phyloP scores from a whole-genome alignment of 1,140 invertebrate species.

The Sminthurinus signatus region DNA sequence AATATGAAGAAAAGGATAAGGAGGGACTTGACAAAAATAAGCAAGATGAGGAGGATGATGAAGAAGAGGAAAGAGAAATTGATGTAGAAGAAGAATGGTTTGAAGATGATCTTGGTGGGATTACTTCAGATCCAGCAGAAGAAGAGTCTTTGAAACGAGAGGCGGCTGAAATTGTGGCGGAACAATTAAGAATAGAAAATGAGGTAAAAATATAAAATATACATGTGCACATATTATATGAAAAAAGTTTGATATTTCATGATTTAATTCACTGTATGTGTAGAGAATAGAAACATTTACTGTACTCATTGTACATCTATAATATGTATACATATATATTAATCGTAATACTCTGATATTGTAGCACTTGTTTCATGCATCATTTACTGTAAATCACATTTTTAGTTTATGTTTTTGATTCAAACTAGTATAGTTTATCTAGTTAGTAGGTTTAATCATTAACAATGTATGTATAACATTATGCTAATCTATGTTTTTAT shows the following conservation, averaged over 20 bases:
- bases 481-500: neutral
- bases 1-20: no score
- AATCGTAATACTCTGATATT: no score
- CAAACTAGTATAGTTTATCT: no score
- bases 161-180: slow-evolving; percentile 18
- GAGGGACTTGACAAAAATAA: no score
- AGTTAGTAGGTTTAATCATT: no score
- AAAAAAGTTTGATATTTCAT: no score
- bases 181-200: slow-evolving; percentile 22
- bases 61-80: slow-evolving; percentile 6
- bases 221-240: no score
- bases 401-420: neutral
- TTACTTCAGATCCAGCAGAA: neutral
- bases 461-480: neutral
- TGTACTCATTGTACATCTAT: no score
- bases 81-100: slow-evolving; percentile 29
- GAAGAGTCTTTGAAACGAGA: slow-evolving; percentile 15
- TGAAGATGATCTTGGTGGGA: slow-evolving; percentile 25
- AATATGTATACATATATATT: neutral
- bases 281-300: no score
- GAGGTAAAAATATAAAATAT: slow-evolving; percentile 14
- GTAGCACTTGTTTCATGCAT: no score
- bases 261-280: no score
- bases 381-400: neutral
- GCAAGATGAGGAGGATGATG: neutral